These are phyloP conservation scores for Digitonthophagus gazella DNA, from an alignment of 2,888 invertebrate genomes.

Conservation along the genomic window DNA sequence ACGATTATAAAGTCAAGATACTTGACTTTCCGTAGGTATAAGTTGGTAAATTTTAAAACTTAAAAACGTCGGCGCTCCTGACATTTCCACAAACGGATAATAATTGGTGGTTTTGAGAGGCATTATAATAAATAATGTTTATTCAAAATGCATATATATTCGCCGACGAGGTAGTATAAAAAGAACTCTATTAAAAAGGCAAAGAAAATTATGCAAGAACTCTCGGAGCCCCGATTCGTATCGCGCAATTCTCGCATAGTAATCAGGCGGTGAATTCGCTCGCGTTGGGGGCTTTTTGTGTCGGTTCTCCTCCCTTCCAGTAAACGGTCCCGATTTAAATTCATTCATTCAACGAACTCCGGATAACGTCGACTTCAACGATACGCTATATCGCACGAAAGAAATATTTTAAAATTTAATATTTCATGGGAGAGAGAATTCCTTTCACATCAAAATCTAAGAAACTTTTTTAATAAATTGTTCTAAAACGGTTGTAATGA, in stretches of 20 bases:
- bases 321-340: background rate
- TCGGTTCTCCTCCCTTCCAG: background rate
- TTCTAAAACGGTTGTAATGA: too few relatives aligned
- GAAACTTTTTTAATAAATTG: too few relatives aligned
- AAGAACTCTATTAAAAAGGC: background rate
- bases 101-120: background rate
- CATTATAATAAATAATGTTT: background rate
- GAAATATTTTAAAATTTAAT: too few relatives aligned
- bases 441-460: too few relatives aligned
- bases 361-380: background rate
- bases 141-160: background rate
- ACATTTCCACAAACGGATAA: too few relatives aligned
- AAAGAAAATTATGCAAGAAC: background rate
- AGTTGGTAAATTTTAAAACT: too few relatives aligned
- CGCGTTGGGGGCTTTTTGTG: background rate
- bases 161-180: background rate
- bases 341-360: background rate
- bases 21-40: too few relatives aligned
- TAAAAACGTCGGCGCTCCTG: too few relatives aligned
- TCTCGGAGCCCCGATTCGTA: background rate
- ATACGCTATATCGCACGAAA: background rate
- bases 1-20: too few relatives aligned
- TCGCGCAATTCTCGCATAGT: background rate
- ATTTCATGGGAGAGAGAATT: too few relatives aligned
- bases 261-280: background rate